Evolutionary conservation across 92 coral and sea anemone genomes (phyloP).

Genomic region (Epizoanthus scotinus): DNA sequence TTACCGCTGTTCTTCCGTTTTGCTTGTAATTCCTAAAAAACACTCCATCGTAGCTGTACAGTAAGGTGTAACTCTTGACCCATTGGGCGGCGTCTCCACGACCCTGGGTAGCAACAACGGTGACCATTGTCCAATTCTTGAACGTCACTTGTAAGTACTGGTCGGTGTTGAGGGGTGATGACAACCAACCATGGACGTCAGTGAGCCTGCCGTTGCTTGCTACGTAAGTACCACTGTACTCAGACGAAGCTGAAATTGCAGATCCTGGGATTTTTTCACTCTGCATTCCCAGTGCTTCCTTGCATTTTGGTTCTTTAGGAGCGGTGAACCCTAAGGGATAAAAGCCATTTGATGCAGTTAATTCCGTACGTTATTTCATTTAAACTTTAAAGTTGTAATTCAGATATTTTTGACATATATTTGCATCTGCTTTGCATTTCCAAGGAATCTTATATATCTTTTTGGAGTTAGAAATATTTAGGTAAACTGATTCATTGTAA

Average conservation of each 20-base stretch:
- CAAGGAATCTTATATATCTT: constrained; percentile 15
- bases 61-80: constrained; percentile 3
- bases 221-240: constrained; percentile 2
- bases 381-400: too few relatives aligned
- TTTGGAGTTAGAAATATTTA: neutral
- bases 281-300: constrained; percentile 30
- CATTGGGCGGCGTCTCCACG: constrained; percentile 25
- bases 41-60: constrained; percentile 29
- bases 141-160: constrained; percentile 28
- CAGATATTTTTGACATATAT: too few relatives aligned
- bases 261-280: constrained; percentile 4
- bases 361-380: too few relatives aligned
- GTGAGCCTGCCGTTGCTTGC: constrained; percentile 6
- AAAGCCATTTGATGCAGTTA: neutral
- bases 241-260: constrained; percentile 23
- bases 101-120: constrained; percentile 25
- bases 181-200: constrained; percentile 19
- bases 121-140: constrained; percentile 22
- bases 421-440: constrained; percentile 24
- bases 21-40: constrained; percentile 31
- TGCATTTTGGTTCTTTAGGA: constrained; percentile 17
- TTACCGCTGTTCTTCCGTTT: constrained; percentile 23
- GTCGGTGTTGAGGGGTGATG: neutral
- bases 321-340: neutral
- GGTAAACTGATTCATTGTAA: too few relatives aligned